Evolutionary conservation across 2,888 invertebrate species (phyloP).

Genomic region (Drosophila subsilvestris): DNA sequence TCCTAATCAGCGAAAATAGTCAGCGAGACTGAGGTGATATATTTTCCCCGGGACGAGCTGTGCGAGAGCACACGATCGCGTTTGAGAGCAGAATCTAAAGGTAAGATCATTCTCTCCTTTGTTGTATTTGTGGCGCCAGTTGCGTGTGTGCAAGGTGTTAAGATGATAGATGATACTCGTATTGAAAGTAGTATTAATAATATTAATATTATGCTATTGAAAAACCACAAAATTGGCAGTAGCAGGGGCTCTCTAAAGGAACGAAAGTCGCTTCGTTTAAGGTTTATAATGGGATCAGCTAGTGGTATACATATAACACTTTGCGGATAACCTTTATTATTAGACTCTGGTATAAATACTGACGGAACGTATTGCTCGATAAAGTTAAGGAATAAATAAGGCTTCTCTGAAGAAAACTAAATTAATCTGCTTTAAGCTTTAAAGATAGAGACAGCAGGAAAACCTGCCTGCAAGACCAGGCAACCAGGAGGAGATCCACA

Average conservation of each 20-base stretch:
- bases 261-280: too few species aligned
- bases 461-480: too few species aligned
- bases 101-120: neutral
- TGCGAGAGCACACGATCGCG: slow-evolving; percentile 17
- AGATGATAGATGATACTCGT: neutral
- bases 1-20: slow-evolving; percentile 66
- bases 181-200: too few species aligned
- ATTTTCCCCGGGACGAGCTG: neutral
- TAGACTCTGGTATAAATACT: too few species aligned
- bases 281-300: too few species aligned
- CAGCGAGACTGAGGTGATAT: slow-evolving; percentile 16
- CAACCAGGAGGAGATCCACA: too few species aligned
- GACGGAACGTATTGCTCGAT: too few species aligned
- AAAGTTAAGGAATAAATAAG: too few species aligned
- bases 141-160: neutral
- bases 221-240: neutral
- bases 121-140: neutral
- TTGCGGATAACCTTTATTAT: too few species aligned
- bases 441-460: neutral
- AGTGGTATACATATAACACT: too few species aligned
- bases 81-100: neutral
- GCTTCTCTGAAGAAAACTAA: too few species aligned
- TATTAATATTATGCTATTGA: neutral
- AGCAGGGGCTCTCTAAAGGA: too few species aligned
- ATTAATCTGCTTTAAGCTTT: neutral